These are phyloP conservation scores for Metellina segmentata DNA, from an alignment of 2,888 invertebrate genomes.

Conservation along the genomic window DNA sequence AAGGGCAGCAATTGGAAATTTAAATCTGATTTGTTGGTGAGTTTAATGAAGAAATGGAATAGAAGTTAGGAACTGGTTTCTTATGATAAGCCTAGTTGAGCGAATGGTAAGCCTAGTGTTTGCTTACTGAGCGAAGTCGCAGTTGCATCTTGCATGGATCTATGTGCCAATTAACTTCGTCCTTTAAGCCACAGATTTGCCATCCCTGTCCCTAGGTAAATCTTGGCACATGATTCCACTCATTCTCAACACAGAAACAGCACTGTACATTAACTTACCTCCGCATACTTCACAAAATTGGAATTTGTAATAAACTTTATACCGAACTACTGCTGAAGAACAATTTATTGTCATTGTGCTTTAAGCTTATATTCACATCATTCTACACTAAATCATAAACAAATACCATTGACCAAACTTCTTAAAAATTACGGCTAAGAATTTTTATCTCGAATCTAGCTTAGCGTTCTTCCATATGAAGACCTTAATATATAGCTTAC, in stretches of 20 bases:
- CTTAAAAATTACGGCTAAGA: conserved; percentile 18
- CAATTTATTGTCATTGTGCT: background rate
- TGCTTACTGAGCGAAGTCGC: background rate
- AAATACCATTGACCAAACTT: conserved; percentile 14
- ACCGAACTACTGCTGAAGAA: background rate
- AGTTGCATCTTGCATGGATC: background rate
- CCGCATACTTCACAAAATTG: background rate
- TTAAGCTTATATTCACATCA: background rate
- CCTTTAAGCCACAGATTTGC: conserved; percentile 1
- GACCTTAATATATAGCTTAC: background rate
- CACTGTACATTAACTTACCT: background rate
- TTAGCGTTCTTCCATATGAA: background rate
- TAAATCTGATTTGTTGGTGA: too few species aligned
- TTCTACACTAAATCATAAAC: background rate
- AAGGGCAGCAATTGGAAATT: too few species aligned
- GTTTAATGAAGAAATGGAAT: too few species aligned
- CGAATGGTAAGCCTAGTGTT: background rate
- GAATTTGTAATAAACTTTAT: background rate
- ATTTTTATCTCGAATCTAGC: conserved; percentile 17
- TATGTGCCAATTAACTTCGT: background rate
- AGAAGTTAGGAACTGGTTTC: background rate
- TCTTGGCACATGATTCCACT: background rate
- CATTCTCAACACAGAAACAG: background rate
- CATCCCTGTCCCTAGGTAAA: background rate
- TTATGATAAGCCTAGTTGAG: background rate